phyloP scores from a whole-genome alignment of 2,113 vertebrate species.

The Triplophysa dalaica region DNA sequence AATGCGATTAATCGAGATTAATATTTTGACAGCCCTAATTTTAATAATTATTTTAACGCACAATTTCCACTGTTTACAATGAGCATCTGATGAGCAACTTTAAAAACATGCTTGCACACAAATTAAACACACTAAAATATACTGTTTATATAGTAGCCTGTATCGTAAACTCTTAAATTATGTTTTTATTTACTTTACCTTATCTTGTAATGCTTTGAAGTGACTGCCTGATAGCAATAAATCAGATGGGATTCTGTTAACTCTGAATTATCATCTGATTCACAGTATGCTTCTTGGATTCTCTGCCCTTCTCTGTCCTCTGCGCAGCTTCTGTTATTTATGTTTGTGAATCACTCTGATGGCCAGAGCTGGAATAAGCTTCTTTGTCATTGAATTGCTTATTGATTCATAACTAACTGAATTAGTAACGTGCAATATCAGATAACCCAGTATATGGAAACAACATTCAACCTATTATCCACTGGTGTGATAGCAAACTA shows the following conservation, averaged over 20 bases:
- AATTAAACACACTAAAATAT: no score
- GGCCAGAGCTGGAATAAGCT: conserved; percentile 51
- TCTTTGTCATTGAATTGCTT: conserved; percentile 50
- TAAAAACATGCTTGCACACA: no score
- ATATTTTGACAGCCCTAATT: no score
- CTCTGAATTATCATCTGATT: conserved; percentile 62
- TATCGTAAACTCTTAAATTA: no score
- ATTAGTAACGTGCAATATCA: conserved; percentile 14
- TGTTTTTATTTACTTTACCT: background rate
- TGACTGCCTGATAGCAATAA: conserved; percentile 41
- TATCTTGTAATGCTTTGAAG: background rate
- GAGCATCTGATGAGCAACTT: no score
- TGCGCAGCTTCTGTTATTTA: conserved; percentile 61
- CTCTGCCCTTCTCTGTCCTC: conserved; percentile 65
- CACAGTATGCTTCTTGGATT: conserved; percentile 60
- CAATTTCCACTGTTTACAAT: no score
- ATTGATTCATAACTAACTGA: conserved; percentile 10
- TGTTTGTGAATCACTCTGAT: conserved; percentile 55
- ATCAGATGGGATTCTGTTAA: conserved; percentile 55
- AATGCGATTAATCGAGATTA: no score
- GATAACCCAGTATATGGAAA: background rate
- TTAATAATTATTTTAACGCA: no score
- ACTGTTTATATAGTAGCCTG: no score
- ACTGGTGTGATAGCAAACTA: background rate
- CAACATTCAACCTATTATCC: background rate